These are phyloP conservation scores for Fratercula arctica DNA, from an alignment of 2,797 vertebrate genomes.

Conservation along the genomic window DNA sequence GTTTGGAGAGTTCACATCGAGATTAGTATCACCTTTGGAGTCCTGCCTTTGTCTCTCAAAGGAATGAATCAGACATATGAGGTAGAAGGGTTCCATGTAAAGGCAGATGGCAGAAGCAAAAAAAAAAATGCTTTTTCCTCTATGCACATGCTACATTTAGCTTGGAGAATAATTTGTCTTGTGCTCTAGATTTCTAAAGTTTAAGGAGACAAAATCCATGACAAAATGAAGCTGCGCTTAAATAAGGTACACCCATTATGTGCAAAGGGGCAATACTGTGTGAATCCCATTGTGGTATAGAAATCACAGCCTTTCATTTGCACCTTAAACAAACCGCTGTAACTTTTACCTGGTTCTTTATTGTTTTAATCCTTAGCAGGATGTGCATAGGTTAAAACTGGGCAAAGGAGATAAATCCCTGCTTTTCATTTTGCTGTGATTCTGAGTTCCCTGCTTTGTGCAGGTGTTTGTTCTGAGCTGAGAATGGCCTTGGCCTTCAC, in stretches of 20 bases:
- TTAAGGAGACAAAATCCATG: background rate
- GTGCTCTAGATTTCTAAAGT: background rate
- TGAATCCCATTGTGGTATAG: background rate
- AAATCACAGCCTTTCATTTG: background rate
- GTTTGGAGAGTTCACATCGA: constrained; percentile 20
- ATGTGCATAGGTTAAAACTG: background rate
- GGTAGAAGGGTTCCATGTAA: background rate
- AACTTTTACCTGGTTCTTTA: background rate
- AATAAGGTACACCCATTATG: too few species aligned
- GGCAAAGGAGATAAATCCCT: background rate
- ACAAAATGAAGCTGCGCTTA: background rate
- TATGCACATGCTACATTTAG: background rate
- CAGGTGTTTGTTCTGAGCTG: background rate
- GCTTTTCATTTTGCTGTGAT: background rate
- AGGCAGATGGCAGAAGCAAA: background rate
- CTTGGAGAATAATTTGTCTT: background rate
- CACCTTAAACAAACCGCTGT: background rate
- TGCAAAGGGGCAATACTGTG: background rate
- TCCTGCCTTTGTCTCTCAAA: background rate
- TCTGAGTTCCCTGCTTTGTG: background rate
- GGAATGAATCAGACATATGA: background rate
- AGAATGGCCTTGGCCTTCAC: background rate
- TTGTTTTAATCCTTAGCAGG: background rate
- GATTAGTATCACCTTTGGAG: background rate
- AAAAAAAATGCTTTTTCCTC: background rate